Base-by-base conservation (phyloP, 2,113 vertebrate species). In the Hydrolagus affinis region DNA sequence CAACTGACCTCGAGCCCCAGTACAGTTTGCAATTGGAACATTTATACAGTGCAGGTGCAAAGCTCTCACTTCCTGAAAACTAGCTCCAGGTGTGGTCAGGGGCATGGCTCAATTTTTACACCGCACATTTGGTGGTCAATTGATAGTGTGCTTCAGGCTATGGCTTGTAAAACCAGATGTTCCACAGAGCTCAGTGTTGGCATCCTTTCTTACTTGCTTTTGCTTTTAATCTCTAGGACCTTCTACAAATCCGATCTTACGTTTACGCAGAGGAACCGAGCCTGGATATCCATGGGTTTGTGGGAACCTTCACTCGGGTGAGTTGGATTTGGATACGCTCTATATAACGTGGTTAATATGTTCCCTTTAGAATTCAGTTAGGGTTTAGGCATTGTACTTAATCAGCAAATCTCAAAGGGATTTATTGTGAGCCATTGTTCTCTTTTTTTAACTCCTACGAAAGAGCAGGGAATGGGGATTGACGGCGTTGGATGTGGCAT, bases 281-380 rank as follows among this genome's bases (percentile, higher is more conserved):
- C 72, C 97, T 99, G 2, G 98, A 99, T 86, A 99, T 99, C 78
- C 98, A 99, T 88, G 98, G 97, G 91, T 99, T 99, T 0, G 94
- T 97, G 86, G 98, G 97, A 11, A 99, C 98, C 12, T 99, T 99
- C 87, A 98, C 96, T 87, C 92, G 98, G 88, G 98, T 99, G 86
- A 95, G 96, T 92, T 83, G n/a, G 23, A 66, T 71, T 28, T 15
- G 30, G 11, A 12, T 11, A 62, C 74, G 6, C 44, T 44, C 44
- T 44, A 44, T 44, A 6, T 44, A 44, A 44, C n/a, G 44, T 0
- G 57, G 25, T 23, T 23, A 62, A 15, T 15, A 1, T 28, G n/a
- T 28, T 60, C 23, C 76, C 59, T 25, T 17, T 28, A 25, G 57
- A 7, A 23, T 23, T 71, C 28, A 0, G 9, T 30, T 28, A 72